phyloP scores from a whole-genome alignment of 2,888 invertebrate species.

The Phytoseiulus persimilis region DNA sequence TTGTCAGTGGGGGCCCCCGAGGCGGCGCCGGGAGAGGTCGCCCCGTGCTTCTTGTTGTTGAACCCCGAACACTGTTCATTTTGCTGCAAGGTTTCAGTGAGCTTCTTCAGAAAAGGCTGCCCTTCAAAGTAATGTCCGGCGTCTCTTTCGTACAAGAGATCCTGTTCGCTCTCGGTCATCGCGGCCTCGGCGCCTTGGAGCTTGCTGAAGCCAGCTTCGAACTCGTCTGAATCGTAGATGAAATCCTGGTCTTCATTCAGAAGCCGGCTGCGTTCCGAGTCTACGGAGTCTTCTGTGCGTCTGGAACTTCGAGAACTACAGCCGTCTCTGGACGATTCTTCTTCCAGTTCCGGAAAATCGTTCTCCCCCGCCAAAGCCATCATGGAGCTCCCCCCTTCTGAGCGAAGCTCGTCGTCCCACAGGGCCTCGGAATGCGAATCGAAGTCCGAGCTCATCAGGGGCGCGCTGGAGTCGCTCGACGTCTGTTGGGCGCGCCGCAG shows the following conservation, averaged over 20 bases:
- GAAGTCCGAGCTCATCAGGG: slow-evolving; percentile 30
- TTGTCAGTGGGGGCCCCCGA: not conserved
- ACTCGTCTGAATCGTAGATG: slow-evolving; percentile 29
- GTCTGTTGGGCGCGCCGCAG: slow-evolving; percentile 25
- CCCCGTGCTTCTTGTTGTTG: not conserved
- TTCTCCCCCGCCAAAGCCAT: slow-evolving; percentile 18
- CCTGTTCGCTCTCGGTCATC: slow-evolving; percentile 37
- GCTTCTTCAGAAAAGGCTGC: slow-evolving; percentile 15
- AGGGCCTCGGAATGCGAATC: slow-evolving; percentile 29
- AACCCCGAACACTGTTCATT: not conserved
- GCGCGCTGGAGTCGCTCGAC: slow-evolving; percentile 25
- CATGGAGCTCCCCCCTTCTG: slow-evolving; percentile 17
- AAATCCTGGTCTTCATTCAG: slow-evolving; percentile 14
- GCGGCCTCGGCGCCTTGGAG: slow-evolving; percentile 15
- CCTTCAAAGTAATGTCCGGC: slow-evolving; percentile 21
- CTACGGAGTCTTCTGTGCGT: slow-evolving; percentile 30
- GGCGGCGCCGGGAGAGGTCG: not conserved
- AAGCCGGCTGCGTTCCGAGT: slow-evolving; percentile 20
- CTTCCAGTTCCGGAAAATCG: not conserved
- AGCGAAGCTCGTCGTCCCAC: slow-evolving; percentile 27
- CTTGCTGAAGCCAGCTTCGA: slow-evolving; percentile 27
- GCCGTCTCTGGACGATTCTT: slow-evolving; percentile 23
- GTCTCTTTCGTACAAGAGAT: slow-evolving; percentile 27
- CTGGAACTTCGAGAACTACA: slow-evolving; percentile 16
- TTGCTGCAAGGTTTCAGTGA: not conserved